Evolutionary conservation across 1,140 invertebrate species (phyloP).

Genomic region (Sogatella furcifera): DNA sequence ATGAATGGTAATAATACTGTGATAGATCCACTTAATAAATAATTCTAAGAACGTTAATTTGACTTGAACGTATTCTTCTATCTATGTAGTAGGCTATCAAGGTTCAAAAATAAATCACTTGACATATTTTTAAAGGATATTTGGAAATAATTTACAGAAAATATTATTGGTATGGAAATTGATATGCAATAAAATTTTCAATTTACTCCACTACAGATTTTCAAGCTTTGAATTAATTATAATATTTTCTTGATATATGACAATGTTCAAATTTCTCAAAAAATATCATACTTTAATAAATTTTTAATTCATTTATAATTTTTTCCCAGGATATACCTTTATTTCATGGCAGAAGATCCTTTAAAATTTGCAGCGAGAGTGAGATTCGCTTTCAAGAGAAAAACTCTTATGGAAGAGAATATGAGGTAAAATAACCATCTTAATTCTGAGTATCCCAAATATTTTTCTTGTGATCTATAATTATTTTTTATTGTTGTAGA

Average conservation of each 20-base stretch:
- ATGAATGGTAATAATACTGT: too few relatives aligned
- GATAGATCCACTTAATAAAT: too few relatives aligned
- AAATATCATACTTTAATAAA: neutral
- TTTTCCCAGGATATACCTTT: neutral
- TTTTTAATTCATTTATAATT: neutral
- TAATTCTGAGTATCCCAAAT: neutral
- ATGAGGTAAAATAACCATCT: neutral
- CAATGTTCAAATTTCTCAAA: neutral
- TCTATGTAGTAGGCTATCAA: too few relatives aligned
- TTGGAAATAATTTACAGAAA: too few relatives aligned
- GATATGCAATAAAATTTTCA: too few relatives aligned
- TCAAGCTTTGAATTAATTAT: too few relatives aligned
- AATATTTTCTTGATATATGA: neutral
- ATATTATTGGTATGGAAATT: too few relatives aligned
- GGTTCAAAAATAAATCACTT: too few relatives aligned
- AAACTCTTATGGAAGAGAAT: neutral
- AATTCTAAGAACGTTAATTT: too few relatives aligned
- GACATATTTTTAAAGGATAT: too few relatives aligned
- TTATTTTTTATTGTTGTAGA: neutral
- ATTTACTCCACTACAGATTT: too few relatives aligned
- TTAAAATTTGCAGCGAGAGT: neutral
- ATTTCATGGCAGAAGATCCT: neutral
- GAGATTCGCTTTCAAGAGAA: neutral
- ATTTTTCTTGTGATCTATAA: neutral
- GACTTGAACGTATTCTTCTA: too few relatives aligned